A percentile compares a stretch with the other conserved stretches of the same genome.
Conservation (phyloP, 2,888 invertebrate genomes). For the Rhaphigaster nebulosa region DNA sequence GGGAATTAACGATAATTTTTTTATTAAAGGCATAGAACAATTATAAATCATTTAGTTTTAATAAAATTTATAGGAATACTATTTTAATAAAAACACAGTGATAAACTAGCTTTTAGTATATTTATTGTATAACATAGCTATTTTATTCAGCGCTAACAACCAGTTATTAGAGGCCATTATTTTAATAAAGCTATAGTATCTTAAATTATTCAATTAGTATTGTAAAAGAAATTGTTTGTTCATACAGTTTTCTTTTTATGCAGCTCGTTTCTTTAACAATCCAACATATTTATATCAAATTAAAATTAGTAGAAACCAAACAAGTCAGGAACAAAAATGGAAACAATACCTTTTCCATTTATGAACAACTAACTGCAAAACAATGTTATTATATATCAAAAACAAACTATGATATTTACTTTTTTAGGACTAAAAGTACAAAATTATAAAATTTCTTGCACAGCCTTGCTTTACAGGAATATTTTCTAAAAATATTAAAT, state of each 20-base stretch:
- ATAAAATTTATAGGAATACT: neutral
- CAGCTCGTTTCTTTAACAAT: neutral
- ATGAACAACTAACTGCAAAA: neutral
- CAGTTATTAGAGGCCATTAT: neutral
- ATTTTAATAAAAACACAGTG: neutral
- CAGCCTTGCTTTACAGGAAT: conserved; percentile 42
- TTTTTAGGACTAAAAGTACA: conserved; percentile 21
- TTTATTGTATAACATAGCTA: neutral
- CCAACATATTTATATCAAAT: neutral
- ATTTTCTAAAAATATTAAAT: conserved; percentile 32
- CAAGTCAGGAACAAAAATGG: neutral
- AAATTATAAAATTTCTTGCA: conserved; percentile 37
- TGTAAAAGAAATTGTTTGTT: neutral
- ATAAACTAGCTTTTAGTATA: neutral
- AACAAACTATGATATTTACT: neutral
- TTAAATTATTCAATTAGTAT: neutral
- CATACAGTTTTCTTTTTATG: neutral
- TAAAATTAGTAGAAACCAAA: neutral
- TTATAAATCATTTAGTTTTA: neutral
- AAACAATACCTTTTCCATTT: neutral
- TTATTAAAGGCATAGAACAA: neutral
- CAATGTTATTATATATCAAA: neutral
- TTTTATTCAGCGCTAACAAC: neutral
- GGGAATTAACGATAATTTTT: too few species aligned
- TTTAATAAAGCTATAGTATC: neutral